phyloP scores from a whole-genome alignment of 2,797 vertebrate species.

The Enteromius radiatus region DNA sequence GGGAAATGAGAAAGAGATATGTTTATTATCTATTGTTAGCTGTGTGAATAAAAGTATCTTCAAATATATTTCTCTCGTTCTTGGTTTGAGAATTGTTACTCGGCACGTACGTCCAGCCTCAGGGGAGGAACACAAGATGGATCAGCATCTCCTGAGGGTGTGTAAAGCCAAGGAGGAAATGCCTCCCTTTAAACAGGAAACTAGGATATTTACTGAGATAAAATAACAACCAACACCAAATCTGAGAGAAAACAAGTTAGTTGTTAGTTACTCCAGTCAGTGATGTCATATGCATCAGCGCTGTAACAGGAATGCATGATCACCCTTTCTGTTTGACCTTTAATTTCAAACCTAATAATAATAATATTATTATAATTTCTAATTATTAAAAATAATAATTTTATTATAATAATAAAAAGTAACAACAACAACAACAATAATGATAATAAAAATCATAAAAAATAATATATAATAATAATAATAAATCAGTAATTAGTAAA shows the following conservation, averaged over 20 bases:
- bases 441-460: background rate
- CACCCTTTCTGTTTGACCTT: background rate
- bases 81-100: background rate
- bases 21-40: background rate
- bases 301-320: background rate
- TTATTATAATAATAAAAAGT: no score
- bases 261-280: background rate
- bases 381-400: no score
- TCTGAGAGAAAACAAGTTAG: conserved; percentile 29
- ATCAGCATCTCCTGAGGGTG: conserved; percentile 64
- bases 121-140: conserved; percentile 48
- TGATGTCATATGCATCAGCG: background rate
- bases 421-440: background rate
- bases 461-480: background rate
- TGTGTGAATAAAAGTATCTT: background rate
- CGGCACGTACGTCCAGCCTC: conserved; percentile 7
- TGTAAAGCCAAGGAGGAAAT: conserved; percentile 68
- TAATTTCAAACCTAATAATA: background rate
- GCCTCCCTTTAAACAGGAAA: conserved; percentile 73
- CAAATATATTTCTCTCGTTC: background rate
- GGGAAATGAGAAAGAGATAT: background rate
- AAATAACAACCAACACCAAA: conserved; percentile 26
- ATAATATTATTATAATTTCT: no score
- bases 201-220: conserved; percentile 60
- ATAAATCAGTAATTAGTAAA: background rate